A percentile compares a stretch with the other conserved stretches of the same genome.
These are phyloP conservation scores for Myathropa florea DNA, from an alignment of 2,888 invertebrate species.

Conservation along the genomic window DNA sequence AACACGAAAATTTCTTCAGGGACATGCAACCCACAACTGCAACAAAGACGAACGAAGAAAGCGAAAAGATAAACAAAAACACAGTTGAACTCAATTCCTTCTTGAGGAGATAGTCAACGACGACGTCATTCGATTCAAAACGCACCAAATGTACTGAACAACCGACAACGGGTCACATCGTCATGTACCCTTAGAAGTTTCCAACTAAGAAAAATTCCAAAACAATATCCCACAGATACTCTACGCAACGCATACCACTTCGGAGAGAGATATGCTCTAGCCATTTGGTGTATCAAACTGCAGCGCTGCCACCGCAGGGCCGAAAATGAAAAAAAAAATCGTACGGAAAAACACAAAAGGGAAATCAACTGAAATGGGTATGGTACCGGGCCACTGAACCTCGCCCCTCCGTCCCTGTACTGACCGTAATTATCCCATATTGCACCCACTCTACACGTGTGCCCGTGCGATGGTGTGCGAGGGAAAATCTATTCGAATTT, in stretches of 20 bases:
- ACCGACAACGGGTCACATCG: constrained; percentile 64
- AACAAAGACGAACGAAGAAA: constrained; percentile 27
- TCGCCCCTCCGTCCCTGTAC: neutral
- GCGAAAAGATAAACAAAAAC: constrained; percentile 12
- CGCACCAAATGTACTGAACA: constrained; percentile 68
- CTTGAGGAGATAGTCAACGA: constrained; percentile 31
- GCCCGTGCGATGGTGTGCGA: constrained; percentile 15
- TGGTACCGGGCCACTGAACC: constrained; percentile 7
- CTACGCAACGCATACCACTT: constrained; percentile 43
- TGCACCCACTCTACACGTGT: constrained; percentile 75
- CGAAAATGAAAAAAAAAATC: constrained; percentile 28
- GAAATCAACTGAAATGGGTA: constrained; percentile 60
- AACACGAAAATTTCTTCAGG: neutral
- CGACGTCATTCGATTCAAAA: constrained; percentile 70
- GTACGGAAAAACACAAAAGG: constrained; percentile 24
- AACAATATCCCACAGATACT: constrained; percentile 71
- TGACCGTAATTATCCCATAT: constrained; percentile 75
- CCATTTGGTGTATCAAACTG: constrained; percentile 38
- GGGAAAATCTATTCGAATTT: constrained; percentile 60
- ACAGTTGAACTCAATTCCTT: constrained; percentile 15
- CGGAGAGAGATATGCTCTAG: constrained; percentile 37
- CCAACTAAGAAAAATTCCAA: constrained; percentile 79
- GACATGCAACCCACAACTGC: constrained; percentile 25
- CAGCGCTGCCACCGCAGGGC: constrained; percentile 61
- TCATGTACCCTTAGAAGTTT: constrained; percentile 79